Evolutionary conservation across 1,140 invertebrate species (phyloP).

Genomic region (Elymnias hypermnestra): DNA sequence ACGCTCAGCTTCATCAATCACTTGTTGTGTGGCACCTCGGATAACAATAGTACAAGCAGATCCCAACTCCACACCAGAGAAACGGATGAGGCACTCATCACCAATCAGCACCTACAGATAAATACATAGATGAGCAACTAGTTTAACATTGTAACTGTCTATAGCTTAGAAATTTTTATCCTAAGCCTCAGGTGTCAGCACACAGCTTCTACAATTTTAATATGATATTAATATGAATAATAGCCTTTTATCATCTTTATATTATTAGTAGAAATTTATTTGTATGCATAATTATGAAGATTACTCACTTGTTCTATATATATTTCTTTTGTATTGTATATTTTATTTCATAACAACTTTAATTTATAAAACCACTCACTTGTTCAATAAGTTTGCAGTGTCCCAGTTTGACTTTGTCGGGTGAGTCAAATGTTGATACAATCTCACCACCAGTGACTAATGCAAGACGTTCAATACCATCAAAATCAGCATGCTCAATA

Average conservation of each 20-base stretch:
- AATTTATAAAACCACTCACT: conserved; percentile 53
- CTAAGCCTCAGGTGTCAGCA: too few species aligned
- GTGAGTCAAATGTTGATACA: conserved; percentile 98
- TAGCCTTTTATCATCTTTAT: too few species aligned
- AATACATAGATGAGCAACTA: too few species aligned
- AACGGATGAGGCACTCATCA: conserved; percentile 96
- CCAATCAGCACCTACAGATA: conserved; percentile 93
- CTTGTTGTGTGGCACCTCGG: conserved; percentile 99
- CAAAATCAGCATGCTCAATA: conserved; percentile 99
- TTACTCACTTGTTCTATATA: too few species aligned
- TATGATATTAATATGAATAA: too few species aligned
- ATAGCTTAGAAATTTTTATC: too few species aligned
- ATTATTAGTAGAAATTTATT: too few species aligned
- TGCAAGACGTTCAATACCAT: conserved; percentile 97
- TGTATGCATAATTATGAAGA: too few species aligned
- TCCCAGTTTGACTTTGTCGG: conserved; percentile 94
- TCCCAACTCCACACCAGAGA: conserved; percentile 95
- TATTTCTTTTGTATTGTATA: too few species aligned
- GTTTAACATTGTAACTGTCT: too few species aligned
- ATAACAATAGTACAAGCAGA: conserved; percentile 98
- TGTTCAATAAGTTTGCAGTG: conserved; percentile 97
- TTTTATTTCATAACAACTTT: too few species aligned
- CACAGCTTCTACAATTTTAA: too few species aligned
- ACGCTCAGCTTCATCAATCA: conserved; percentile 98
- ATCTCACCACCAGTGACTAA: conserved; percentile 99